phyloP scores from a whole-genome alignment of 2,113 vertebrate species.

The Hippoglossus stenolepis region DNA sequence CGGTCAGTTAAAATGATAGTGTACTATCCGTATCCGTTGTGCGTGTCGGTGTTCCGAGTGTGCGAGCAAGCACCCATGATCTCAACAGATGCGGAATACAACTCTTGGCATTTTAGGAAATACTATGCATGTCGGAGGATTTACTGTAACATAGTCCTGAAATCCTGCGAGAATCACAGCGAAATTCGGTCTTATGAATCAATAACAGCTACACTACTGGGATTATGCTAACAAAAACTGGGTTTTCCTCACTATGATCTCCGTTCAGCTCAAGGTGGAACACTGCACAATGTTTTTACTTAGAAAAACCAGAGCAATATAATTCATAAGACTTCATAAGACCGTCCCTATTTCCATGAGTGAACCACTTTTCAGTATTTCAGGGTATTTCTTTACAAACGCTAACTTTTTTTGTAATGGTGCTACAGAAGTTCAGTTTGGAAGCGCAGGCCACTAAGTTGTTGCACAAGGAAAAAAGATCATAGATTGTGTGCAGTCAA shows the following conservation, averaged over 20 bases:
- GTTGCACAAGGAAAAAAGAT: background rate
- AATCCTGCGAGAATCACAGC: constrained; percentile 28
- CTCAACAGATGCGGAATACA: background rate
- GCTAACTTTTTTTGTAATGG: background rate
- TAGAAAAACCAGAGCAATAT: constrained; percentile 7
- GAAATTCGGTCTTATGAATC: constrained; percentile 41
- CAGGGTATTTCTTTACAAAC: background rate
- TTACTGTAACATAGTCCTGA: constrained; percentile 10
- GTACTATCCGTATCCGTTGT: constrained; percentile 9
- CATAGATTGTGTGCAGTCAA: no score
- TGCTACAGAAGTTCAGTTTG: no score
- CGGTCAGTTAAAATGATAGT: constrained; percentile 67
- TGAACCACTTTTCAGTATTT: background rate
- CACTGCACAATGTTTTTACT: background rate
- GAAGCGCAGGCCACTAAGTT: no score
- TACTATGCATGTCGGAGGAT: constrained; percentile 40
- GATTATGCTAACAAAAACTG: constrained; percentile 21
- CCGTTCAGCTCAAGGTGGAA: constrained; percentile 11
- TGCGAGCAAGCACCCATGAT: background rate
- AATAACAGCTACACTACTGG: constrained; percentile 16
- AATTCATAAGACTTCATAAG: background rate
- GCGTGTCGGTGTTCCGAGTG: constrained; percentile 2
- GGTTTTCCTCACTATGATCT: constrained; percentile 8
- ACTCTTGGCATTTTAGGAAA: constrained; percentile 27
- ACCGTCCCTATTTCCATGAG: background rate